These are phyloP conservation scores for Aleadryas rufinucha DNA, from an alignment of 2,113 vertebrate species.

Conservation along the genomic window DNA sequence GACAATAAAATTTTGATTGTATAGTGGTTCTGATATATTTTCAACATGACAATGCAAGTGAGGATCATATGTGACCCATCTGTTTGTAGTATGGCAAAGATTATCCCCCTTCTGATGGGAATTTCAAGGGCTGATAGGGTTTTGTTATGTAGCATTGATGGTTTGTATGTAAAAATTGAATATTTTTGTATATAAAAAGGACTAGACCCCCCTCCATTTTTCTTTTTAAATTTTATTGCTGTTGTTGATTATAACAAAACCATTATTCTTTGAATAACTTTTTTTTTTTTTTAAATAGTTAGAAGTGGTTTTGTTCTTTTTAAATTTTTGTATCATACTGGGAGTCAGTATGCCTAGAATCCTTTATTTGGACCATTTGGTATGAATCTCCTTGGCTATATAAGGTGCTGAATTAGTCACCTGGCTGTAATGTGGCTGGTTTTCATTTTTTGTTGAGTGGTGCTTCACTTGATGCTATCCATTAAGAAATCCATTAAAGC, in stretches of 20 bases:
- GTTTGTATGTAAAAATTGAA: not conserved
- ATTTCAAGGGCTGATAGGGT: not conserved
- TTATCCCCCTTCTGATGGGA: not conserved
- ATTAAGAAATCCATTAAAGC: not conserved
- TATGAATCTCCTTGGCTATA: not conserved
- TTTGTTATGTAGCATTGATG: not conserved
- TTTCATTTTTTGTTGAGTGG: not conserved
- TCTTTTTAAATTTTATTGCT: not conserved
- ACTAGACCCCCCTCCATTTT: rapidly evolving
- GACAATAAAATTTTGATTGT: not conserved
- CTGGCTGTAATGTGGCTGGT: not conserved
- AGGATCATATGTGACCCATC: not conserved
- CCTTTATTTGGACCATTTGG: not conserved
- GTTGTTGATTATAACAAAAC: not conserved
- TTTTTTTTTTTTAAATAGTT: not conserved
- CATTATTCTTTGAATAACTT: not conserved
- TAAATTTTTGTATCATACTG: not conserved
- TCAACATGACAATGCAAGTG: not conserved
- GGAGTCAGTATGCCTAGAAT: not conserved
- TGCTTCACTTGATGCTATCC: not conserved
- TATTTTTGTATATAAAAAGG: not conserved
- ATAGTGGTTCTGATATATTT: not conserved
- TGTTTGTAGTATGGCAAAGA: not conserved
- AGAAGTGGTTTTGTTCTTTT: not conserved
- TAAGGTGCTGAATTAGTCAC: not conserved